Base-by-base conservation (phyloP, 1,140 invertebrate species). In the Brachionus sp. region DNA sequence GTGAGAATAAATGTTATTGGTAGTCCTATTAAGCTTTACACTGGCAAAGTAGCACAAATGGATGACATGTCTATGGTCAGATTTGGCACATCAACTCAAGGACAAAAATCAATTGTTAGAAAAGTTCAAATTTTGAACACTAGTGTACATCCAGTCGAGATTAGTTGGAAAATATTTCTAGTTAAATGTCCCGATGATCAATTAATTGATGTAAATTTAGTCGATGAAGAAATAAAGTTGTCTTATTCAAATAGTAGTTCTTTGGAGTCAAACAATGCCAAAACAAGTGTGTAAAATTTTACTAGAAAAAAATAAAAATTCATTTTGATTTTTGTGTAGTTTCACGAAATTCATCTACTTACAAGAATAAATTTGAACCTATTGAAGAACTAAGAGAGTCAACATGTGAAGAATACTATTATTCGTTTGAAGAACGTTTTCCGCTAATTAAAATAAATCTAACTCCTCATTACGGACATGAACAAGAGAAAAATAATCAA, bases 111-210 rank as follows among this genome's bases (percentile, higher is more conserved):
- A 5, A 12, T 37, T 25, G 19, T 42, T 12, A 16, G 77, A n/a
- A 80, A 80, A 66, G 12, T 80, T 42, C 50, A 57, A 44, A 66
- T 80, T 12, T 33, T 62, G 33, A 80, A 80, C 57, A 62, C 46
- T 13, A 80, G 77, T 35, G 6, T 57, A 6, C 19, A 62, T 35
- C 50, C 46, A 44, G 10, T 80, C 25, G 50, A 80, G 9, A 57
- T 80, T 29, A 62, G 57, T 13, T 80, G 77, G 77, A 80, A 80
- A 57, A 12, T 80, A 5, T 80, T 42, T 35, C n/a, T 80, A 35
- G 35, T 39, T 3, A 66, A 80, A 9, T 42, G 16, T 37, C 16
- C 25, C 9, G 77, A 80, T 66, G 35, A 66, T 25, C 35, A 80
- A 25, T 35, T 80, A 10, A 10, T 80, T 10, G 77, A 80, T 62